Conservation (phyloP, 1,140 invertebrate genomes). For the Paraescarpia echinospica region DNA sequence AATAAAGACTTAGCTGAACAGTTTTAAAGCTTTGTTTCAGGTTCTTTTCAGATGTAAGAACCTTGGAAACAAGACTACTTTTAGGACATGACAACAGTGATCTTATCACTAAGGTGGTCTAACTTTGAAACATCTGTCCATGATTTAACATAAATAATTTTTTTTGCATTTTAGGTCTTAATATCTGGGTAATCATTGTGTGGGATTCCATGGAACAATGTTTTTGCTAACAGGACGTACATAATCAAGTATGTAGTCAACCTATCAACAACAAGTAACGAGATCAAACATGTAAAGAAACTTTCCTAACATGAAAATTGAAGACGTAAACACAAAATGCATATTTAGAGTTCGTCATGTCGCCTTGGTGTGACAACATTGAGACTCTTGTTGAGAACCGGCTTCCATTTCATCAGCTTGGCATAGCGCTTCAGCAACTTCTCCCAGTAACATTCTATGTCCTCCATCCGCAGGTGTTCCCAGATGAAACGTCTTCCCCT, state of each 20-base stretch:
- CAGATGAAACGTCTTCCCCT: slow-evolving; percentile 27
- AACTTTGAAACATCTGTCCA: neutral
- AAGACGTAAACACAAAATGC: neutral
- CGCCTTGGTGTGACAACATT: neutral
- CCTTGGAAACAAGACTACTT: neutral
- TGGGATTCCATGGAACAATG: neutral
- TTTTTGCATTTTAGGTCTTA: neutral
- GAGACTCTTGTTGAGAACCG: slow-evolving; percentile 5
- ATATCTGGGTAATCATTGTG: neutral
- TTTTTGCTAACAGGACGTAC: neutral
- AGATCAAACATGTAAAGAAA: neutral
- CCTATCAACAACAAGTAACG: neutral
- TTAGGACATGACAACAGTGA: neutral
- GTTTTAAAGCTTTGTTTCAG: neutral
- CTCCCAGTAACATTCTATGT: slow-evolving; percentile 87
- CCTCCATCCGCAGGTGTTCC: slow-evolving; percentile 79
- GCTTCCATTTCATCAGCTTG: slow-evolving; percentile 70
- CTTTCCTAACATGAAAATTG: neutral
- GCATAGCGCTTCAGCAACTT: slow-evolving; percentile 77
- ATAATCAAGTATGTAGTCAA: neutral
- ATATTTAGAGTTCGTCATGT: neutral
- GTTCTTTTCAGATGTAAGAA: neutral
- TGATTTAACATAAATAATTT: neutral
- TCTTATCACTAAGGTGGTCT: neutral
- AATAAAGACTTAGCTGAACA: no score